Evolutionary conservation across 1,140 invertebrate species (phyloP).

Genomic region (Bradysia coprophila): DNA sequence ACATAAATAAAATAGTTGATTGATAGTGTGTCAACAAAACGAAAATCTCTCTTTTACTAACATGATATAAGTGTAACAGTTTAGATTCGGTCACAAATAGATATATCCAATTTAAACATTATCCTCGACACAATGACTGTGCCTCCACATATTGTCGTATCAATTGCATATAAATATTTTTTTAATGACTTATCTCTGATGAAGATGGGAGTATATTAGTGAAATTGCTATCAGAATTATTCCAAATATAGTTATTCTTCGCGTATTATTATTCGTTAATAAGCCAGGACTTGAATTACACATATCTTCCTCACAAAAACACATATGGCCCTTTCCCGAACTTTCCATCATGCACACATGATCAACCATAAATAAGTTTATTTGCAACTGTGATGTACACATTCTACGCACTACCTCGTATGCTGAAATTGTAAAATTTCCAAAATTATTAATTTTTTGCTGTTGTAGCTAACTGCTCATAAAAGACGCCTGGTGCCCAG

Average conservation of each 20-base stretch:
- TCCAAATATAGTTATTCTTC: background rate
- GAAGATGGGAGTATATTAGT: background rate
- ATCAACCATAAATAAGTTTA: constrained; percentile 94
- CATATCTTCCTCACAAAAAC: constrained; percentile 93
- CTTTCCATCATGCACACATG: constrained; percentile 97
- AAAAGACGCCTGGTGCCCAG: background rate
- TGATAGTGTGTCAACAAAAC: too few relatives aligned
- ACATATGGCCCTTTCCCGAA: constrained; percentile 91
- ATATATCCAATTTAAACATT: too few relatives aligned
- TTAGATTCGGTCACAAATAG: too few relatives aligned
- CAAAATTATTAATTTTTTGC: background rate
- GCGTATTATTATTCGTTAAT: background rate
- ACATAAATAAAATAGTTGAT: too few relatives aligned
- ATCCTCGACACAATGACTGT: too few relatives aligned
- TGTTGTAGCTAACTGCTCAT: background rate
- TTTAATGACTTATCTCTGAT: too few relatives aligned
- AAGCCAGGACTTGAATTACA: constrained; percentile 45
- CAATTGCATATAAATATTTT: too few relatives aligned
- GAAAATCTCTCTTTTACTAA: too few relatives aligned
- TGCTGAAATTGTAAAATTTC: constrained; percentile 35
- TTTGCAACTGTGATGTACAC: constrained; percentile 80
- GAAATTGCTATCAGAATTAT: background rate
- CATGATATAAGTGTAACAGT: too few relatives aligned
- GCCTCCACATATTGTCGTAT: too few relatives aligned
- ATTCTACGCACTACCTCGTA: constrained; percentile 76